Evolutionary conservation across 1,140 invertebrate species (phyloP), one percentile per base, ranked within the genome.

Genomic region (Caenorhabditis briggsae): DNA sequence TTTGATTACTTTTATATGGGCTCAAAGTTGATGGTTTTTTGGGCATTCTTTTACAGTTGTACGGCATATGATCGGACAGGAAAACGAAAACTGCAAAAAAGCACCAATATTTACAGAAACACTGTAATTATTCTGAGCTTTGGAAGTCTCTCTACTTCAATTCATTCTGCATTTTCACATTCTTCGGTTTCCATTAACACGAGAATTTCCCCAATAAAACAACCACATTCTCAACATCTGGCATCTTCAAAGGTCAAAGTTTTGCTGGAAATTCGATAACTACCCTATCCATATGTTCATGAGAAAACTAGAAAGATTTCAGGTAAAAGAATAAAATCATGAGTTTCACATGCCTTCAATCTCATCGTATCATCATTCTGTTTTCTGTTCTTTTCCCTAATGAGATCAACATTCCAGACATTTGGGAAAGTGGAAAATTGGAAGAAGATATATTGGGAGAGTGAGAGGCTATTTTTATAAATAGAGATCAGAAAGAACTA

Each of bases 341-440:
- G 65, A 74, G 59, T 33, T 64, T 64, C 59, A 64, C 59, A 64
- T 64, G 59, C 7, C 23, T 65, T 48, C 43, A 48, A 46, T 46
- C n/a, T 48, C 12, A 16, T 46, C 41, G 33, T 46, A 65, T 65
- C 33, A 41, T 65, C 33, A 41, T 74, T 74, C 18, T 46, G 33
- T 48, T 74, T 48, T 74, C 65, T 74, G 65, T 74, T 74, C 65
- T 74, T 33, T 59, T 16, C 43, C 7, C 65, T 74, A 74, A 74
- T 74, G 65, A 74, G 43, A 74, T 74, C 65, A 74, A 74, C 33
- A 74, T 74, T 74, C 65, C 65, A 64, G n/a, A 64, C 16, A 64
- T 64, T 64, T 64, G 59, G 33, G 59, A 64, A 64, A 64, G 59
- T 64, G 59, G 59, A 64, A 46, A 74, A n/a, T n/a, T 25, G n/a